Percentiles rank a stretch among this genome's conserved stretches.
These are phyloP conservation scores for Toxonevra muliebris DNA, from an alignment of 2,888 invertebrate species.

Conservation along the genomic window DNA sequence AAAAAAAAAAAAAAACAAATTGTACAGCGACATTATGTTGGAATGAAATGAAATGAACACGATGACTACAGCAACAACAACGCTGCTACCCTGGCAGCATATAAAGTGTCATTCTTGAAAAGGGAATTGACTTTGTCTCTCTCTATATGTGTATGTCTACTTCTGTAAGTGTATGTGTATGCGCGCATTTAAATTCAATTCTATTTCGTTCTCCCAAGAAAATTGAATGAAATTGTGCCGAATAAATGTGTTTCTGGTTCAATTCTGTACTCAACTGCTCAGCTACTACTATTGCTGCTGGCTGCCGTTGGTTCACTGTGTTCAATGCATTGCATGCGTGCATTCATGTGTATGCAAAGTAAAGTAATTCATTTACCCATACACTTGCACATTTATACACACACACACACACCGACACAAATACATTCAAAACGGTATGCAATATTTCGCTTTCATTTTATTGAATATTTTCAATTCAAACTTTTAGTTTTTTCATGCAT, in stretches of 20 bases:
- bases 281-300: background rate
- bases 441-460: no score
- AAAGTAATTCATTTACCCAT: no score
- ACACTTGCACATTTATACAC: no score
- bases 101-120: background rate
- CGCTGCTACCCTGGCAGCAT: background rate
- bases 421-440: no score
- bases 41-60: no score
- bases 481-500: no score
- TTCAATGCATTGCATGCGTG: slow-evolving; percentile 16
- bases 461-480: no score
- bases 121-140: slow-evolving; percentile 34
- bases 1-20: slow-evolving; percentile 14
- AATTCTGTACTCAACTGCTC: no score
- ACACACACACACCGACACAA: no score
- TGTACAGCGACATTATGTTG: no score
- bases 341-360: no score
- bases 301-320: slow-evolving; percentile 27
- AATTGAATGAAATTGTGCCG: slow-evolving; percentile 32
- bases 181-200: slow-evolving; percentile 31
- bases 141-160: slow-evolving; percentile 27
- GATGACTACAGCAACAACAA: slow-evolving; percentile 22
- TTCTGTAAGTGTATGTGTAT: background rate
- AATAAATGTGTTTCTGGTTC: slow-evolving; percentile 13
- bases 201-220: slow-evolving; percentile 26